Base-by-base conservation (phyloP, 2,888 invertebrate species). In the Eupithecia abbreviata region DNA sequence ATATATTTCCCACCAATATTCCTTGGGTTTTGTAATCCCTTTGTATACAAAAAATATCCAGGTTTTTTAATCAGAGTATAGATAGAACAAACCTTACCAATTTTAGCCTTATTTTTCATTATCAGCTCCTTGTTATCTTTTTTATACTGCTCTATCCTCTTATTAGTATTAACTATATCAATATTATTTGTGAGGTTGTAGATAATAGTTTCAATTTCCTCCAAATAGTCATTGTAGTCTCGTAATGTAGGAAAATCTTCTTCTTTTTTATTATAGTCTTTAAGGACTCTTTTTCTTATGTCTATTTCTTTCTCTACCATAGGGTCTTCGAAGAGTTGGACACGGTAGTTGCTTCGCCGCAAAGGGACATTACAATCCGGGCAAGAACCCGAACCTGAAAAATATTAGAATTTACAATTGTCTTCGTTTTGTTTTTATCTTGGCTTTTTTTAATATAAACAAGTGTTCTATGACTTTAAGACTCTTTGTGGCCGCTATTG, bases 251-350 rank as follows among this genome's bases (percentile, higher is more conserved):
- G 89, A 90, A 99, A 99, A 91, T 99, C 99, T 82, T 98, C 98
- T 89, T 99, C 98, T 87, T 97, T 98, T 88, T 99, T 98, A 88
- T 99, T 99, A 88, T 97, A 99, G 91, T 99, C 98, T 83, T 97
- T 96, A 13, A 99, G 93, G 42, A 99, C 97, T 83, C 97, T 96
- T 88, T 98, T 98, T 49, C 99, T 95, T 80, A 99, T 98, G 87
- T 99, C 99, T 10, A 99, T 97, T 95, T 99, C 99, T 90, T 99
- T 99, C 91, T 99, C 99, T 0, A 99, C 98, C 93, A 96, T 96
- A 0, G 99, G 96, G 94, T 99, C 99, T 95, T 99, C 99, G 89
- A 99, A 99, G 30, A 99, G 94, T 88, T 99, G 99, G 6, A 99
- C 97, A 73, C 99, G 96, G 89, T 98, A 99, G 88, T 98, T 98